Evolutionary conservation across 2,888 invertebrate genomes (phyloP).

Genomic region (Tricholauxania praeusta): DNA sequence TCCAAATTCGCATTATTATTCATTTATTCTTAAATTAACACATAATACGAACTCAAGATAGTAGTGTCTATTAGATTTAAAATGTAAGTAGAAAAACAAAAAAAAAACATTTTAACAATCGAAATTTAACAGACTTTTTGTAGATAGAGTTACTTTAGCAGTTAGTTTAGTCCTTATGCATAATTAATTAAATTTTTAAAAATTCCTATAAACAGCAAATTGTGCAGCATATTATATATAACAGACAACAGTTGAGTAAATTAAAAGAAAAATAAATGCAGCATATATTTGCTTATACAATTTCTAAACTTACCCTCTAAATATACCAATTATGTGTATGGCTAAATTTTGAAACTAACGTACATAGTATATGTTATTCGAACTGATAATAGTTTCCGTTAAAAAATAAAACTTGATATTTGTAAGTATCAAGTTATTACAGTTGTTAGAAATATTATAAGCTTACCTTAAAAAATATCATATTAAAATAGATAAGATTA

Average conservation of each 20-base stretch:
- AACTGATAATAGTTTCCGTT: not conserved
- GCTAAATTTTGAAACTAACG: not conserved
- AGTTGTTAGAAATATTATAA: not conserved
- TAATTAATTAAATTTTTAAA: not conserved
- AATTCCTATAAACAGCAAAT: not conserved
- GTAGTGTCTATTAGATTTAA: not conserved
- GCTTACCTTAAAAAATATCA: too few species aligned
- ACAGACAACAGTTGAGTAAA: too few species aligned
- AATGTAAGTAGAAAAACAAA: slow-evolving; percentile 4
- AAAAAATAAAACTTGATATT: not conserved
- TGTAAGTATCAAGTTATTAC: not conserved
- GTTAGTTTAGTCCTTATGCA: not conserved
- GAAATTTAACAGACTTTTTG: slow-evolving; percentile 37
- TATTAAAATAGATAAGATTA: too few species aligned
- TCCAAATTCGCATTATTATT: slow-evolving; percentile 33
- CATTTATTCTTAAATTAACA: slow-evolving; percentile 8
- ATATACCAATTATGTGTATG: not conserved
- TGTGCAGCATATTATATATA: too few species aligned
- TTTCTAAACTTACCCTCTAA: not conserved
- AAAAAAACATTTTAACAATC: slow-evolving; percentile 22
- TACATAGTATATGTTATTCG: not conserved
- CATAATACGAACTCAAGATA: not conserved
- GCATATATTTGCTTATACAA: too few species aligned
- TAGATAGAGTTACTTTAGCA: slow-evolving; percentile 22
- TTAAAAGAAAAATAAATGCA: too few species aligned